Evolutionary conservation across 2,888 invertebrate species (phyloP), one percentile per base, ranked within the genome.

Genomic region (Chaetogeoica ovagalla): DNA sequence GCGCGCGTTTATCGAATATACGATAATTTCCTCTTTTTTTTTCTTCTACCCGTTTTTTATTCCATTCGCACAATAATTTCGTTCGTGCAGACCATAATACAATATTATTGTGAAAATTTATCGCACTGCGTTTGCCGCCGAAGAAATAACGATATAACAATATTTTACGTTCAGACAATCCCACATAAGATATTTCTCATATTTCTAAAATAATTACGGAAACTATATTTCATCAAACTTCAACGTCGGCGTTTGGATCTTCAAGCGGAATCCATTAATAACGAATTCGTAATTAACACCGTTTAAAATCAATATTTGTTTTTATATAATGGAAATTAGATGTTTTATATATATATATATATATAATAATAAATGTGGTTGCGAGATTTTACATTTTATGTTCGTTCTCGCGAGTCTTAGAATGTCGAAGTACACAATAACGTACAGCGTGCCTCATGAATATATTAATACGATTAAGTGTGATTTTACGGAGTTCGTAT

Each of bases 271-370:
- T 21, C 8, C 48, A 60, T 62, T 48, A 68, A 48, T 23, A 48
- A 48, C 39, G 60, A 60, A 57, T 72, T 48, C 19, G 43, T 72
- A 72, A 72, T 62, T 72, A 72, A 48, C 48, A 30, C 43, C 15
- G 48, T 72, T 62, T 30, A 9, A 72, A 48, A 72, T 23, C 48
- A 72, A 48, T 72, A 72, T 30, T 62, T 72, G 48, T 30, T 72
- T 43, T 72, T 60, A 30, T n/a, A 19, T 72, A 62, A 72, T 72
- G 48, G 43, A 62, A 62, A 48, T 72, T 43, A 60, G 48, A 30
- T 30, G 30, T 30, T 30, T 30, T 30, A 30, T n/a, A n/a, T n/a
- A n/a, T n/a, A n/a, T n/a, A n/a, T n/a, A n/a, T n/a, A n/a, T n/a
- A n/a, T n/a, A n/a, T 30, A 30, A 30, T 30, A 30, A 30, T 30